phyloP scores from a whole-genome alignment of 2,113 vertebrate genomes.

The Elanoides forficatus region DNA sequence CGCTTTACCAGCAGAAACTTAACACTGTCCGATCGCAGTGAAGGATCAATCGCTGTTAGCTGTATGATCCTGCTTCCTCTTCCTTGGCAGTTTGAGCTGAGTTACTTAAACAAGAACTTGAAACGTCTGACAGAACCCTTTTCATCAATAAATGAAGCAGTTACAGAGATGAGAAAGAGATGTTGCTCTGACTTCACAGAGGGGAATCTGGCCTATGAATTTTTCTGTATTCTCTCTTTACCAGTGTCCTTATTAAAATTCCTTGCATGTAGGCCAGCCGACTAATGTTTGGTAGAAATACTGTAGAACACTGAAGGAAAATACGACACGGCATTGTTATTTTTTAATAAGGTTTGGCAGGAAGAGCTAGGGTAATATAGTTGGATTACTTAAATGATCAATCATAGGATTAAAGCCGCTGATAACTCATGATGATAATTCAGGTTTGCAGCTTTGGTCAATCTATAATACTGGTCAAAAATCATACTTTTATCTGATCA shows the following conservation, averaged over 20 bases:
- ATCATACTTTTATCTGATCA: background rate
- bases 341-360: background rate
- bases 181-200: background rate
- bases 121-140: background rate
- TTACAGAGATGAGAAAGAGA: background rate
- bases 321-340: background rate
- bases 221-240: background rate
- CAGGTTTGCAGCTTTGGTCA: background rate
- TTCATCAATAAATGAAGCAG: constrained; percentile 36
- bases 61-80: background rate
- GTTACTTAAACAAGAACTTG: background rate
- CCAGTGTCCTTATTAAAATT: background rate
- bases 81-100: background rate
- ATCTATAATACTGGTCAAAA: background rate
- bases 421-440: background rate
- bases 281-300: background rate
- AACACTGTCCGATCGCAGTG: background rate
- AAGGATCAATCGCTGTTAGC: constrained; percentile 2
- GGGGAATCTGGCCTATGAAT: background rate
- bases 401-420: background rate
- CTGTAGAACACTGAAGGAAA: background rate
- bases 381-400: background rate
- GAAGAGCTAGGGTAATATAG: background rate
- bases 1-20: background rate
- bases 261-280: background rate